Base-by-base conservation (phyloP, 2,113 vertebrate genomes). In the Penelope pileata region DNA sequence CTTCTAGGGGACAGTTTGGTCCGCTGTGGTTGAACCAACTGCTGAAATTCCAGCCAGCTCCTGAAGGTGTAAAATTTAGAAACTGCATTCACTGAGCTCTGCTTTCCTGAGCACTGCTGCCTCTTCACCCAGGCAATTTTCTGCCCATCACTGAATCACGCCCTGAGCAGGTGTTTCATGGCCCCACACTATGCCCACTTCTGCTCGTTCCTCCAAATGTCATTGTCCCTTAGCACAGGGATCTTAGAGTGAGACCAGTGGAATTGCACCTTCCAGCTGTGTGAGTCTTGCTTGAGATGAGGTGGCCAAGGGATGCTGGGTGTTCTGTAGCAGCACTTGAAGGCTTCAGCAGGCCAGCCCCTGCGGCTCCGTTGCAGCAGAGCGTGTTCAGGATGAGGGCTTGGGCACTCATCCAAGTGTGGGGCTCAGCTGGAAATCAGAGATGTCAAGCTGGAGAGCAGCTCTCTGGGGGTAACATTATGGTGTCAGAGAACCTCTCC, bases 101-200 rank as follows among this genome's bases (percentile, higher is more conserved):
- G 68, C 45, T 86, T 80, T 83, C 76, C 59, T 0, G 1, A 88
- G 72, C 60, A 8, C 26, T 0, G 0, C 62, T 0, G 0, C 11
- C 42, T 93, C 56, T 68, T 91, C 3, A 0, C 18, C n/a, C 69
- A 12, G 26, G 56, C 83, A 45, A 29, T 0, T 8, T 76, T 43
- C 54, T 95, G 59, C 63, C 27, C 38, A 29, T 53, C 45, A 42
- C 69, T 70, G n/a, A 26, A 68, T 45, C 4, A 2, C 6, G 36
- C 36, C 50, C 48, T 1, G 0, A 59, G 56, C 76, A 81, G n/a
- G 7, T 60, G 66, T 27, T 53, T 89, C 51, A 51, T 43, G 64
- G 38, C 14, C n/a, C 16, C 18, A 6, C 36, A 54, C 59, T 40
- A 2, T 36, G n/a, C 10, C 26, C 68, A 4, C 24, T 38, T 8